Percentiles rank a stretch among this genome's conserved stretches.
These are phyloP conservation scores for Lates japonicus DNA, from an alignment of 2,797 vertebrate genomes.

Conservation along the genomic window DNA sequence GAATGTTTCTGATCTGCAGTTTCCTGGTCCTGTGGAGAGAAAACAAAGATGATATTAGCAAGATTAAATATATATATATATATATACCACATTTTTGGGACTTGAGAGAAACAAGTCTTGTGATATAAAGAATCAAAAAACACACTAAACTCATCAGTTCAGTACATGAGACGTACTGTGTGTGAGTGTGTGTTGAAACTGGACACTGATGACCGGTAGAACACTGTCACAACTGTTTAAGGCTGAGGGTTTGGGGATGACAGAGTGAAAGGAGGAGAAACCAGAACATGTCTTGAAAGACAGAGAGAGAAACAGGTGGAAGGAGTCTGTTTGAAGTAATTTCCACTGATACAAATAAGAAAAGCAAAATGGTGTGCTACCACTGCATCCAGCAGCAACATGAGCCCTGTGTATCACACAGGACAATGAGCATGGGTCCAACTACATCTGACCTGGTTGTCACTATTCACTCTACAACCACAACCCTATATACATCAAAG, in stretches of 20 bases:
- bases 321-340: not conserved
- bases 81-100: too few relatives aligned
- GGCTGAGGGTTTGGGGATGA: not conserved
- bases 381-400: not conserved
- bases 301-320: constrained; percentile 26
- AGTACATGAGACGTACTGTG: too few relatives aligned
- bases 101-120: too few relatives aligned
- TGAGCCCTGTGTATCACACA: too few relatives aligned
- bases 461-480: not conserved
- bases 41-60: constrained; percentile 30
- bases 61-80: too few relatives aligned
- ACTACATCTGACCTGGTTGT: too few relatives aligned
- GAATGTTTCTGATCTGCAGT: constrained; percentile 96
- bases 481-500: not conserved
- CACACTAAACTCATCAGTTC: not conserved
- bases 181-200: too few relatives aligned
- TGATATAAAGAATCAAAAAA: not conserved
- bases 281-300: constrained; percentile 13
- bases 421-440: too few relatives aligned
- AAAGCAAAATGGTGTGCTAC: not conserved
- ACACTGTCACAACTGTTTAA: not conserved
- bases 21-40: constrained; percentile 91
- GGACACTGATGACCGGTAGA: not conserved
- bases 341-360: too few relatives aligned
- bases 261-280: constrained; percentile 19